Conservation (phyloP, 92 coral and sea anemone genomes). For the Galaxea fascicularis region DNA sequence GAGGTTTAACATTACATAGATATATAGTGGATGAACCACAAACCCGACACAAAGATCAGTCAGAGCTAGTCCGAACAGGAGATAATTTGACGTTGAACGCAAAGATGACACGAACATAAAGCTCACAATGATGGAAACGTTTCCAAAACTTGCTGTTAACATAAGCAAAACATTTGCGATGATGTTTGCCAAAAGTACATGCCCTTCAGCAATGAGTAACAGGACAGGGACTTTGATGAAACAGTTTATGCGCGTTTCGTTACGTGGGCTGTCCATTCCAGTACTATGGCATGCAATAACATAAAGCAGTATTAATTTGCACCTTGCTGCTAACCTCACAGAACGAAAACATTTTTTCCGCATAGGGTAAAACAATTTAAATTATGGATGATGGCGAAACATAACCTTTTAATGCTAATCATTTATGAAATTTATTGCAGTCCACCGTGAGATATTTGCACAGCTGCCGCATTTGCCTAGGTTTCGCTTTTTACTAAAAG, state of each 20-base stretch:
- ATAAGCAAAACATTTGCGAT: background rate
- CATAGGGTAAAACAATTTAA: too few relatives aligned
- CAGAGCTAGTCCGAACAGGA: conserved; percentile 27
- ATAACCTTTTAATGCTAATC: too few relatives aligned
- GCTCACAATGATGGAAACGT: conserved; percentile 32
- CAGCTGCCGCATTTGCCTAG: too few relatives aligned
- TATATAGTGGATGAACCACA: conserved; percentile 33
- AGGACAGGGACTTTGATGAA: conserved; percentile 16
- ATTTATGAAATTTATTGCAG: too few relatives aligned
- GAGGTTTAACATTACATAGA: conserved; percentile 6
- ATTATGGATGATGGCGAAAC: too few relatives aligned
- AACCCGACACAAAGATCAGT: conserved; percentile 36
- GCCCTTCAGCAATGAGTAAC: background rate
- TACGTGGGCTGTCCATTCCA: background rate
- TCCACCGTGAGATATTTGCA: too few relatives aligned
- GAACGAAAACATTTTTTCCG: too few relatives aligned
- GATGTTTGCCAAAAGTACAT: background rate
- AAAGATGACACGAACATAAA: conserved; percentile 1
- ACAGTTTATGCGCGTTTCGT: background rate
- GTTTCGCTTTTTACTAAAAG: too few relatives aligned
- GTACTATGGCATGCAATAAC: too few relatives aligned
- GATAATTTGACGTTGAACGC: conserved; percentile 13
- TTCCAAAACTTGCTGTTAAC: conserved; percentile 21
- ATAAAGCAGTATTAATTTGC: too few relatives aligned
- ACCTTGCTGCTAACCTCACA: too few relatives aligned